Conservation (phyloP, 2,113 vertebrate species). For the Amphiprion percula region DNA sequence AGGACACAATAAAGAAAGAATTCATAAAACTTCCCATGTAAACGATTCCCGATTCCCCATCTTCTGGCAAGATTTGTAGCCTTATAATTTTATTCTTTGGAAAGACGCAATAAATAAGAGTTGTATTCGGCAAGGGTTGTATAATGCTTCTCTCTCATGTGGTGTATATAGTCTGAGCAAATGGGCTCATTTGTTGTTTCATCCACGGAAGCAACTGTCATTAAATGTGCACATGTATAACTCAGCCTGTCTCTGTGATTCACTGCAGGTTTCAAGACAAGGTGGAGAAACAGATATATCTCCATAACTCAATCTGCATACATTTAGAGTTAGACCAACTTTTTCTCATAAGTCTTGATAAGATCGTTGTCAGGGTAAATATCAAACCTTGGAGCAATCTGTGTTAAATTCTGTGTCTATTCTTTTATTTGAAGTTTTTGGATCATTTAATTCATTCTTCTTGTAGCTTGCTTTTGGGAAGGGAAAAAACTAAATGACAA, state of each 20-base stretch:
- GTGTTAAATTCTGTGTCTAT: too few relatives aligned
- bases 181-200: conserved; percentile 53
- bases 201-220: conserved; percentile 54
- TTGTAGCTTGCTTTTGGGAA: neutral
- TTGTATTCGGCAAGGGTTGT: conserved; percentile 49
- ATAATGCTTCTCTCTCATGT: conserved; percentile 49
- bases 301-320: conserved; percentile 25
- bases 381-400: neutral
- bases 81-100: conserved; percentile 49
- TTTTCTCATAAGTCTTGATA: conserved; percentile 3
- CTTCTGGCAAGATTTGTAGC: conserved; percentile 39
- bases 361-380: neutral
- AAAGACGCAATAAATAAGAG: conserved; percentile 67
- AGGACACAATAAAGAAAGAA: conserved; percentile 46
- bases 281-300: conserved; percentile 7
- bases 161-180: conserved; percentile 46
- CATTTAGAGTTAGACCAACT: neutral
- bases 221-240: conserved; percentile 75
- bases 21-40: conserved; percentile 55
- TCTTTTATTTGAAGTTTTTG: neutral
- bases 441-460: neutral
- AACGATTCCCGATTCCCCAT: conserved; percentile 52
- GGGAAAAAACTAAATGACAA: too few relatives aligned
- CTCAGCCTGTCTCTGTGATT: conserved; percentile 58
- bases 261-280: conserved; percentile 22